phyloP scores from a whole-genome alignment of 1,140 invertebrate species.

The Aphaenogaster floridana region DNA sequence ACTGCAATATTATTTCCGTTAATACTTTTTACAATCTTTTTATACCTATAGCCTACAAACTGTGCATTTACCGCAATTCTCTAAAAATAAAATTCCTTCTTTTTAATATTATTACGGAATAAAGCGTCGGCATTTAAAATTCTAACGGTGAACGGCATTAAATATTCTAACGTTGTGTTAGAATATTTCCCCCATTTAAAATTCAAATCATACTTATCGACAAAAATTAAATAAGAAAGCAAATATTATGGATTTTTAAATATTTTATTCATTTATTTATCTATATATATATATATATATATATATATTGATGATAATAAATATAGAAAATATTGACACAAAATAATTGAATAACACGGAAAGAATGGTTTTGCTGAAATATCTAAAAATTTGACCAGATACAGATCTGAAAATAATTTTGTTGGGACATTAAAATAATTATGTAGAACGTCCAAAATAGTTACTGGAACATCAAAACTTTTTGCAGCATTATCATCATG shows the following conservation, averaged over 20 bases:
- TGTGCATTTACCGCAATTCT: not conserved
- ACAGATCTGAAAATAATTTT: no score
- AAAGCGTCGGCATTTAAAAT: constrained; percentile 4
- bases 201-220: not conserved
- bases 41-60: not conserved
- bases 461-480: no score
- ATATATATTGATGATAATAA: not conserved
- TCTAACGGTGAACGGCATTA: no score
- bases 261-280: not conserved
- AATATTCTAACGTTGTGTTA: not conserved
- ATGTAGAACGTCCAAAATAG: no score
- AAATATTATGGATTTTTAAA: not conserved
- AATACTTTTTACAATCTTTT: not conserved
- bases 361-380: no score
- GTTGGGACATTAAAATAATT: no score
- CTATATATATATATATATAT: not conserved
- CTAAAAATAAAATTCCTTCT: not conserved
- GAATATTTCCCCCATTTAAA: not conserved
- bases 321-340: not conserved
- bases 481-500: no score
- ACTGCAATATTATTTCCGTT: constrained; percentile 44
- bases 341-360: not conserved
- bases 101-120: not conserved
- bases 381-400: no score
- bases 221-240: not conserved